A percentile compares a stretch with the other conserved stretches of the same genome.
phyloP scores from a whole-genome alignment of 2,888 invertebrate species.

The Philopedon plagiatum region DNA sequence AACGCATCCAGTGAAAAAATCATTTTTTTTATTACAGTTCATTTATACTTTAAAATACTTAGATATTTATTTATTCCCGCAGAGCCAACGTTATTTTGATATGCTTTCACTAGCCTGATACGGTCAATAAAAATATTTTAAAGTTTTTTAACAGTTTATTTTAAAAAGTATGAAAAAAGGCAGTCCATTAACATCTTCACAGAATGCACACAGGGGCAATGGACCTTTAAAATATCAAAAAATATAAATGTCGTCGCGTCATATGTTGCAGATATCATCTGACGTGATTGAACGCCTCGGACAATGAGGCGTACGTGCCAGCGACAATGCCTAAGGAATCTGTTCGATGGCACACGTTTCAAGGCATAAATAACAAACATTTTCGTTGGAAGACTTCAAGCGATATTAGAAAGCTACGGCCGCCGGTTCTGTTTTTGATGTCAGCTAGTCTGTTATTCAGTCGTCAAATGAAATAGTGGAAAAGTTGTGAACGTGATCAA shows the following conservation, averaged over 20 bases:
- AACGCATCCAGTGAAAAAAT: too few species aligned
- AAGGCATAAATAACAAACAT: slow-evolving; percentile 50
- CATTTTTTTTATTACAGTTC: too few species aligned
- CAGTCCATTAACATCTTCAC: not conserved
- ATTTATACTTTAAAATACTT: too few species aligned
- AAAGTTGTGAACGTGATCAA: too few species aligned
- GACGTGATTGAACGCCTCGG: slow-evolving; percentile 46
- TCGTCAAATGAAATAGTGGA: too few species aligned
- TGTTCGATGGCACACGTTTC: slow-evolving; percentile 40
- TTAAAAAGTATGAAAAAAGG: too few species aligned
- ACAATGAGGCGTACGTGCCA: slow-evolving; percentile 56
- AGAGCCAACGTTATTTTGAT: too few species aligned
- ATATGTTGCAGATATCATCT: slow-evolving; percentile 33
- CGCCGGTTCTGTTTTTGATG: not conserved
- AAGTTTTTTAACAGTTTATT: too few species aligned
- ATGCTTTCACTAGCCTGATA: too few species aligned
- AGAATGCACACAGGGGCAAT: not conserved
- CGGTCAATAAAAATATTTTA: too few species aligned
- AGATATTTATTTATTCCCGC: too few species aligned
- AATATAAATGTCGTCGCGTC: slow-evolving; percentile 36
- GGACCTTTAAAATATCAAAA: slow-evolving; percentile 26
- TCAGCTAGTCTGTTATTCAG: too few species aligned
- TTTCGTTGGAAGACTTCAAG: slow-evolving; percentile 29
- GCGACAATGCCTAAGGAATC: slow-evolving; percentile 54
- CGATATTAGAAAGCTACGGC: slow-evolving; percentile 40